Conservation (phyloP, 2,797 vertebrate genomes). For the Aldrovandia affinis region DNA sequence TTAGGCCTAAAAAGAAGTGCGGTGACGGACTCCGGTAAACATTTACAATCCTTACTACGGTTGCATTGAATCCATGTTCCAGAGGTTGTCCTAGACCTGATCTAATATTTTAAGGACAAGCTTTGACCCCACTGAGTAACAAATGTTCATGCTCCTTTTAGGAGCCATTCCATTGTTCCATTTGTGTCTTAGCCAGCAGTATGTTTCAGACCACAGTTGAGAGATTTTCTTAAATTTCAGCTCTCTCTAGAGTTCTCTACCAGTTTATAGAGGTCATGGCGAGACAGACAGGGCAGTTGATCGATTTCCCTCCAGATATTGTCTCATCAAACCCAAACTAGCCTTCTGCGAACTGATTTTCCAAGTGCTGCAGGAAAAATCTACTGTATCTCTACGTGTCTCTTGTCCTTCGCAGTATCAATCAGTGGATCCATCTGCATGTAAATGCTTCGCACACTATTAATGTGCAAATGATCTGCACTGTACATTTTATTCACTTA, state of each 20-base stretch:
- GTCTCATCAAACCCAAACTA: background rate
- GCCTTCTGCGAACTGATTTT: background rate
- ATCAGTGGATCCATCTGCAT: background rate
- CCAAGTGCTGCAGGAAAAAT: background rate
- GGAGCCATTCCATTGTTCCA: too few relatives aligned
- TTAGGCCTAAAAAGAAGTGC: background rate
- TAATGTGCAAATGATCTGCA: too few relatives aligned
- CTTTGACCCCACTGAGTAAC: background rate
- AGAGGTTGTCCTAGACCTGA: background rate
- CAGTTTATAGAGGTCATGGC: background rate
- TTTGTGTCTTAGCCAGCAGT: background rate
- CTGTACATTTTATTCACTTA: too few relatives aligned
- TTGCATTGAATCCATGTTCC: background rate
- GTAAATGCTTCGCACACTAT: background rate
- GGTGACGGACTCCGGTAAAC: background rate
- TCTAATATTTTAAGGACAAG: background rate
- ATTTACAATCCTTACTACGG: background rate
- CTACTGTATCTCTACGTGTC: background rate
- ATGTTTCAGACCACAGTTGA: background rate
- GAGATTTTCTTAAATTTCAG: background rate
- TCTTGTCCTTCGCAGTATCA: background rate
- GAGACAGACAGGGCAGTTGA: background rate
- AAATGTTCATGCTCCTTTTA: background rate
- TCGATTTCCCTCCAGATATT: background rate
- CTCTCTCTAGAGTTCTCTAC: background rate